These are phyloP conservation scores for Myiothlypis chrysogaster DNA, from an alignment of 2,797 vertebrate species.

Conservation along the genomic window DNA sequence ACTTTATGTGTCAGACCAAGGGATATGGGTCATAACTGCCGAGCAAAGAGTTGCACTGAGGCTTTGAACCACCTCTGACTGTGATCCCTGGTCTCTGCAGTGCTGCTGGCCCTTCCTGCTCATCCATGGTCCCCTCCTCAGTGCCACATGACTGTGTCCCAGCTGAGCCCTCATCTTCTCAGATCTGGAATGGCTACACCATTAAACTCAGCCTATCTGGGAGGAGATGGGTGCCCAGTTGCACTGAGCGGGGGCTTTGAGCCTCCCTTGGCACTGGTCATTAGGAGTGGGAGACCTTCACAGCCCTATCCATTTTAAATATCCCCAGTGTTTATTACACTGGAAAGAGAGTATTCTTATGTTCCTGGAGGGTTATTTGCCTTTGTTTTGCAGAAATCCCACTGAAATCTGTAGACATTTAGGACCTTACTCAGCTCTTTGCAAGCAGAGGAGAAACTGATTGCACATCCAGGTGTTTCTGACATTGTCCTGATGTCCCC, in stretches of 20 bases:
- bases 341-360: not conserved
- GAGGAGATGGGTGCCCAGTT: not conserved
- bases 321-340: not conserved
- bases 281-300: not conserved
- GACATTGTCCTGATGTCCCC: not conserved
- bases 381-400: not conserved
- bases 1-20: not conserved
- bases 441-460: not conserved
- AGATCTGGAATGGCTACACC: not conserved
- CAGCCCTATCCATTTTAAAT: not conserved
- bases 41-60: not conserved
- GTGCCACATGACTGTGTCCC: rapidly evolving
- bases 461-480: not conserved
- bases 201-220: not conserved
- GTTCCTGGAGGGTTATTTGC: not conserved
- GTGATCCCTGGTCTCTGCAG: not conserved
- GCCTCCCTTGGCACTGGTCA: not conserved
- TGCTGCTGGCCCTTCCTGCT: not conserved
- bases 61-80: not conserved
- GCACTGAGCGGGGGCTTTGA: not conserved
- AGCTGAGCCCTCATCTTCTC: not conserved
- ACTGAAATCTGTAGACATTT: not conserved
- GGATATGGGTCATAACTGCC: not conserved
- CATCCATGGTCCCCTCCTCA: not conserved
- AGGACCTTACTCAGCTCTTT: not conserved